phyloP scores from a whole-genome alignment of 2,113 vertebrate species.

The Pelecanoides urinatrix region DNA sequence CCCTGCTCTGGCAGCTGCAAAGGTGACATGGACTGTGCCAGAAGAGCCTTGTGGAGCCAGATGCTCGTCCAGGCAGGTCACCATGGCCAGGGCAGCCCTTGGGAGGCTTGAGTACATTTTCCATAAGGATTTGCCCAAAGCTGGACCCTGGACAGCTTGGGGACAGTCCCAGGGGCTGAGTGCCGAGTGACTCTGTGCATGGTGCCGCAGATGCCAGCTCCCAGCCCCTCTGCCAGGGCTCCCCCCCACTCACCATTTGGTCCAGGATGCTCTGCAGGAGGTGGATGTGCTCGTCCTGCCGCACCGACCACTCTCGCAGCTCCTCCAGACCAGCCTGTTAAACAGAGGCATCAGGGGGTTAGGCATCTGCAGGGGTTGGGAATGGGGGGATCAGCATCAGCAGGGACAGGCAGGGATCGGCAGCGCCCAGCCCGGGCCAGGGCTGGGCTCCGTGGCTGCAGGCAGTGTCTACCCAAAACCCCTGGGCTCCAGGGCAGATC shows the following conservation, averaged over 20 bases:
- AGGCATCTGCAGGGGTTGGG: not conserved
- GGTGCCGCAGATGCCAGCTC: accelerated
- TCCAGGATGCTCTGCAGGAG: not conserved
- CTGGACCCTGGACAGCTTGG: not conserved
- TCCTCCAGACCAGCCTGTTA: not conserved
- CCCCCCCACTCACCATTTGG: not conserved
- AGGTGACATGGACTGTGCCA: not conserved
- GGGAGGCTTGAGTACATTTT: not conserved
- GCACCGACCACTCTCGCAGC: not conserved
- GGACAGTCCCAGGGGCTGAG: not conserved
- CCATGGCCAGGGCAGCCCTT: not conserved
- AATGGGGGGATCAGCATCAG: not conserved
- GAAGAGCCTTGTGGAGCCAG: not conserved
- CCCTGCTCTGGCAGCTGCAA: not conserved
- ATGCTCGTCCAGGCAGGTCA: not conserved
- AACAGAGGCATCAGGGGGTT: not conserved
- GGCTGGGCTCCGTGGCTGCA: not conserved
- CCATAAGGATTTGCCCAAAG: not conserved
- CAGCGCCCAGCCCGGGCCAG: not conserved
- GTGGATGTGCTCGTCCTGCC: not conserved
- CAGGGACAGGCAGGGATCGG: not conserved
- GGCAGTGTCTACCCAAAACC: not conserved
- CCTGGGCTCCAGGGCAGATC: not conserved
- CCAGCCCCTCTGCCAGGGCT: not conserved
- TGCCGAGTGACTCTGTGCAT: not conserved